These are phyloP conservation scores for Crotalus helleri DNA, from an alignment of 2,113 vertebrate species.

Conservation along the genomic window DNA sequence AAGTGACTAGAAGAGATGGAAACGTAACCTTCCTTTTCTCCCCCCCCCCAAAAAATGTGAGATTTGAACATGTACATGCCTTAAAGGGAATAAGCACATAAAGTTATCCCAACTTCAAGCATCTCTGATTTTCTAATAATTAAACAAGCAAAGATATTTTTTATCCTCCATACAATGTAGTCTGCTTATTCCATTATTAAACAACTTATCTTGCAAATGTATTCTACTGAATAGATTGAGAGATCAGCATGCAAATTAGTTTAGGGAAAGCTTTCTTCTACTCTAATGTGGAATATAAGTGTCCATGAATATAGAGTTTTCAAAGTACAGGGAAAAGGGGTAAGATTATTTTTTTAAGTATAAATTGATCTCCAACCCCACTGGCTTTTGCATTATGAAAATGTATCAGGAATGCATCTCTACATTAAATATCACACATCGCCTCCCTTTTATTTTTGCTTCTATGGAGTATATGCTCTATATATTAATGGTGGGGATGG, in stretches of 20 bases:
- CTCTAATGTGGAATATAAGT: constrained; percentile 17
- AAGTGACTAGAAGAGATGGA: not conserved
- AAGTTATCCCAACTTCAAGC: not conserved
- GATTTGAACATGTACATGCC: not conserved
- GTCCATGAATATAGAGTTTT: constrained; percentile 1
- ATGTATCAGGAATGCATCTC: not conserved
- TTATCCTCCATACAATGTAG: not conserved
- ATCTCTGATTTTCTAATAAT: not conserved
- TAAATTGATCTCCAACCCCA: constrained; percentile 27
- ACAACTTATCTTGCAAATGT: not conserved
- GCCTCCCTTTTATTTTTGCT: constrained; percentile 47
- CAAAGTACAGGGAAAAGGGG: constrained; percentile 2
- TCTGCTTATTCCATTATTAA: not conserved
- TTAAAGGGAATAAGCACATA: not conserved
- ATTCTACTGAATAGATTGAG: not conserved
- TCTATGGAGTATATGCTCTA: constrained; percentile 51
- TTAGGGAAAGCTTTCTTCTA: constrained; percentile 12
- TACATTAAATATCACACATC: constrained; percentile 38
- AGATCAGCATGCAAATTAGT: not conserved
- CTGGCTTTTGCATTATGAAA: constrained; percentile 34
- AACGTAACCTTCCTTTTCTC: not conserved
- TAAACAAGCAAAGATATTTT: no score
- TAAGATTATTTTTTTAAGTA: constrained; percentile 28
- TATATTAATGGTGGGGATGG: constrained; percentile 47
- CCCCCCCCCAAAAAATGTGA: fast-evolving